A percentile compares a stretch with the other conserved stretches of the same genome.
These are phyloP conservation scores for Phyllotreta cruciferae DNA, from an alignment of 2,888 invertebrate species.

Conservation along the genomic window DNA sequence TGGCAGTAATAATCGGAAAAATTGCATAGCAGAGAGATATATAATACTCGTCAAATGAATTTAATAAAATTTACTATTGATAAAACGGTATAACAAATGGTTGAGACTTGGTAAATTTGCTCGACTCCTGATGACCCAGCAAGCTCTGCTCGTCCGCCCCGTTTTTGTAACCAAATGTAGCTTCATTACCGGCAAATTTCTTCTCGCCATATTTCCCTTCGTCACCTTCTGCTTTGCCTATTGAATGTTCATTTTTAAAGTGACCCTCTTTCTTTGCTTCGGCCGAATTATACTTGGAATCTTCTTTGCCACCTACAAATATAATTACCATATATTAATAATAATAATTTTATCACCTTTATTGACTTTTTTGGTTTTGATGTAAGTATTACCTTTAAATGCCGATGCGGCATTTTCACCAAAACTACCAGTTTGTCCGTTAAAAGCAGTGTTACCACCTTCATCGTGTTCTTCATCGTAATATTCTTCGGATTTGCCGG, in stretches of 20 bases:
- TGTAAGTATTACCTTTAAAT: conserved; percentile 57
- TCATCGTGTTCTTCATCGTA: conserved; percentile 72
- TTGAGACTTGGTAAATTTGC: conserved; percentile 64
- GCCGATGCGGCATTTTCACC: conserved; percentile 66
- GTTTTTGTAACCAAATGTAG: conserved; percentile 66
- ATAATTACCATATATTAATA: no score
- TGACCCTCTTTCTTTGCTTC: conserved; percentile 68
- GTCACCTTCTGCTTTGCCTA: conserved; percentile 67
- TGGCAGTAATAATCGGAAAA: no score
- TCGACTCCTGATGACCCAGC: conserved; percentile 68
- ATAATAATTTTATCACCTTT: no score
- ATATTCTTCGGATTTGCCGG: conserved; percentile 69
- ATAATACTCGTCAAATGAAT: not conserved
- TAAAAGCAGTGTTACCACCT: conserved; percentile 66
- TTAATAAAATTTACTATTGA: conserved; percentile 11
- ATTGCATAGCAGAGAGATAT: no score
- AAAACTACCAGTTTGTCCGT: conserved; percentile 65
- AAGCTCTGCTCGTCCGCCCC: conserved; percentile 68
- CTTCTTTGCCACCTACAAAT: conserved; percentile 64
- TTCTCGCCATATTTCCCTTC: conserved; percentile 69
- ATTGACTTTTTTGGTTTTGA: no score
- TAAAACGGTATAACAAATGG: conserved; percentile 64
- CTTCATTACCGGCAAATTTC: conserved; percentile 66
- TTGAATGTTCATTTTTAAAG: conserved; percentile 64
- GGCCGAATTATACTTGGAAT: conserved; percentile 65